phyloP scores from a whole-genome alignment of 2,888 invertebrate species.

The Harpalus rufipes region DNA sequence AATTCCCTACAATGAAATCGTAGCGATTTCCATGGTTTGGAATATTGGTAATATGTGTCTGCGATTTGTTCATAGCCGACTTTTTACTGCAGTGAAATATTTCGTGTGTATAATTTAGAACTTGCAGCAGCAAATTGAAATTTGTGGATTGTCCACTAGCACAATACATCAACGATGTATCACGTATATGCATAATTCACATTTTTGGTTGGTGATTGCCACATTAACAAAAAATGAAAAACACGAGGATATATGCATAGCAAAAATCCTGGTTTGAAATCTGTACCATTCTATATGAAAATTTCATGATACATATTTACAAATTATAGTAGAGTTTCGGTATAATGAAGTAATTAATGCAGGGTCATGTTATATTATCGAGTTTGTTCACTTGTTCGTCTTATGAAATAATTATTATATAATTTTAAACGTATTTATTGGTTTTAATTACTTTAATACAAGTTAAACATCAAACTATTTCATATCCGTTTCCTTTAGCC shows the following conservation, averaged over 20 bases:
- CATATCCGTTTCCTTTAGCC: no score
- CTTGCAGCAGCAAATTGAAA: conserved; percentile 5
- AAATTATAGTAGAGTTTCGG: no score
- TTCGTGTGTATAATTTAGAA: conserved; percentile 20
- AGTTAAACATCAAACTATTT: no score
- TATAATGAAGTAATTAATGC: no score
- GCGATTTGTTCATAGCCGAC: not conserved
- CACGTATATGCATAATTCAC: conserved; percentile 4
- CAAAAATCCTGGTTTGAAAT: not conserved
- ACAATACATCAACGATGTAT: conserved; percentile 27
- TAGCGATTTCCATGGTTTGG: not conserved
- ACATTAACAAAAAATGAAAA: not conserved
- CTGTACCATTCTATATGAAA: not conserved
- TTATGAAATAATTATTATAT: no score
- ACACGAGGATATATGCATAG: not conserved
- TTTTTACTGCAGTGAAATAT: not conserved
- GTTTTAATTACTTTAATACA: no score
- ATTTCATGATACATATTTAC: not conserved
- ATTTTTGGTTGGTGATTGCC: conserved; percentile 3
- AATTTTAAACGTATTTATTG: no score
- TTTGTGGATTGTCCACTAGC: conserved; percentile 21
- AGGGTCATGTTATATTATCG: no score
- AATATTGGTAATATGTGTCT: not conserved
- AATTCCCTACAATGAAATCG: no score
- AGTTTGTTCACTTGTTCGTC: no score